These are phyloP conservation scores for Philonicus albiceps DNA, from an alignment of 2,888 invertebrate species.

Conservation along the genomic window DNA sequence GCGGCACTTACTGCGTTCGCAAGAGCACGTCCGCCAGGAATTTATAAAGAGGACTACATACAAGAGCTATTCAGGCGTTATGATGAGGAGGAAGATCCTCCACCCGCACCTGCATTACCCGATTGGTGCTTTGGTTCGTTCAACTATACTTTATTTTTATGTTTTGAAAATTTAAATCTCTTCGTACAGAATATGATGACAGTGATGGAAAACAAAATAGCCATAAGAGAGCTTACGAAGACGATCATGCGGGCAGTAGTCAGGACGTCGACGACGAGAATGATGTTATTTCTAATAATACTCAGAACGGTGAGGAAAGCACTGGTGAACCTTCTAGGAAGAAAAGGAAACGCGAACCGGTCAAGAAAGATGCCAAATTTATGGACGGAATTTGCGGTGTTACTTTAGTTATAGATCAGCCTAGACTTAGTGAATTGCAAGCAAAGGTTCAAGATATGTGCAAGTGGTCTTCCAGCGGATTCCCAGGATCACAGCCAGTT, in stretches of 20 bases:
- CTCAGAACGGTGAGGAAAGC: not conserved
- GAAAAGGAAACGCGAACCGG: constrained; percentile 65
- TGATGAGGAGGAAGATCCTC: constrained; percentile 76
- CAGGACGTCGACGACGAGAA: constrained; percentile 46
- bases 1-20: constrained; percentile 83
- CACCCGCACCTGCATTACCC: constrained; percentile 80
- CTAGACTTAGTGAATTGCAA: constrained; percentile 72
- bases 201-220: constrained; percentile 51
- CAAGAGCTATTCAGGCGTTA: constrained; percentile 84
- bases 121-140: constrained; percentile 80
- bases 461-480: constrained; percentile 79
- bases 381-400: constrained; percentile 90
- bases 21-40: constrained; percentile 82
- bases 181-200: constrained; percentile 54
- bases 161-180: not conserved
- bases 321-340: constrained; percentile 56
- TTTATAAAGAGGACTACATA: constrained; percentile 97
- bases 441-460: constrained; percentile 80
- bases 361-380: constrained; percentile 74
- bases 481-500: constrained; percentile 97
- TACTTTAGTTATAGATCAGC: constrained; percentile 71
- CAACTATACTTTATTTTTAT: not conserved
- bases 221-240: constrained; percentile 38
- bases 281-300: constrained; percentile 42
- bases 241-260: constrained; percentile 20